A percentile compares a stretch with the other conserved stretches of the same genome.
These are phyloP conservation scores for Dicyrtoma fusca DNA, from an alignment of 2,888 invertebrate species.

Conservation along the genomic window DNA sequence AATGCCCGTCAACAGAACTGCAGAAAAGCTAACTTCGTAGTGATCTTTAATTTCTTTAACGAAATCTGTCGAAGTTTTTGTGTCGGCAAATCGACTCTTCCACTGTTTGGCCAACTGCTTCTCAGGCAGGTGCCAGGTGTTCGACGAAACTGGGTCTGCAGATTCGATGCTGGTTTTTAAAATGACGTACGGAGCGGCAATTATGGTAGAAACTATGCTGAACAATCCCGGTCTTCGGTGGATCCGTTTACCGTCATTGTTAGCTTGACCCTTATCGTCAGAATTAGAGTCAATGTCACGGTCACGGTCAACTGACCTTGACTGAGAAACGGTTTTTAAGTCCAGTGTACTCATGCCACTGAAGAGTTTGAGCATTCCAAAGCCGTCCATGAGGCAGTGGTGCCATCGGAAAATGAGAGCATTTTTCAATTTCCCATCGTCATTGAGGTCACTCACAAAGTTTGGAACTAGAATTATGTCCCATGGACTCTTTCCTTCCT, in stretches of 20 bases:
- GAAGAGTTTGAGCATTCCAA: slow-evolving; percentile 7
- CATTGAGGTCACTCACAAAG: neutral
- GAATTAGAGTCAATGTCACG: too few species aligned
- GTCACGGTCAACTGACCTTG: neutral
- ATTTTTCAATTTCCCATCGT: neutral
- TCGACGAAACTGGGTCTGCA: neutral
- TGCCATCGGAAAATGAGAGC: slow-evolving; percentile 2
- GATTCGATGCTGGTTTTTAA: neutral
- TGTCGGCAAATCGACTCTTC: neutral
- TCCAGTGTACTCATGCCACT: too few species aligned
- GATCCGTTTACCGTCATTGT: too few species aligned
- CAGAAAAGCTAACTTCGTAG: neutral
- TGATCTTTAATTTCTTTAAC: slow-evolving; percentile 14
- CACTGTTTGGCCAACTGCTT: neutral
- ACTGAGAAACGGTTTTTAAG: too few species aligned
- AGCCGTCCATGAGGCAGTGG: slow-evolving; percentile 20
- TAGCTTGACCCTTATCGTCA: too few species aligned
- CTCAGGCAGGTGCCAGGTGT: slow-evolving; percentile 11
- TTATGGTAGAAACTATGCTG: neutral
- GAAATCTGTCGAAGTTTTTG: neutral
- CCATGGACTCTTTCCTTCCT: slow-evolving; percentile 21
- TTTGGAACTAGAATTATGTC: slow-evolving; percentile 12
- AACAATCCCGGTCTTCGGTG: neutral
- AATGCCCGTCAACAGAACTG: neutral
- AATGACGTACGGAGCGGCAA: neutral